phyloP scores from a whole-genome alignment of 35 echinoderm and acorn worm species.

The Apostichopus californicus region DNA sequence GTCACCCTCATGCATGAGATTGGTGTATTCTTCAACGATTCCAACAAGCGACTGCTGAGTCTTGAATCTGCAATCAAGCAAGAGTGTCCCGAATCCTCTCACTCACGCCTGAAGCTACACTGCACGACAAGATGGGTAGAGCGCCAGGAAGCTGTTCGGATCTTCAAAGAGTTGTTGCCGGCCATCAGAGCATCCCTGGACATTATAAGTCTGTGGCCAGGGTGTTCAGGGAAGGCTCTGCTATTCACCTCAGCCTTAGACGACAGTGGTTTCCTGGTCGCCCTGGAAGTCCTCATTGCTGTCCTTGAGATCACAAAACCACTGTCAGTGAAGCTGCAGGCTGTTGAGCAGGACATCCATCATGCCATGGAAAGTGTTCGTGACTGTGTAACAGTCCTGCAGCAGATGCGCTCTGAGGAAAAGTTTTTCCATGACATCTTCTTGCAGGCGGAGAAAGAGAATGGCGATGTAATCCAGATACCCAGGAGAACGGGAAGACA shows the following conservation, averaged over 20 bases:
- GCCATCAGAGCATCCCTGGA: neutral
- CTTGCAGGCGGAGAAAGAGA: neutral
- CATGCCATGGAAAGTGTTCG: neutral
- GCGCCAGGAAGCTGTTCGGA: neutral
- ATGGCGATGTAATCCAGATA: neutral
- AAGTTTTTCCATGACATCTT: neutral
- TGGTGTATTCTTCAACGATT: neutral
- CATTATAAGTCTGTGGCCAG: neutral
- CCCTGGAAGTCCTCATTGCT: neutral
- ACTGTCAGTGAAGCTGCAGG: neutral
- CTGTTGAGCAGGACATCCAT: neutral
- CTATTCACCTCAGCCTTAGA: neutral
- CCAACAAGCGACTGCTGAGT: neutral
- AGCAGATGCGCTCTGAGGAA: neutral
- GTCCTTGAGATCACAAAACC: no score
- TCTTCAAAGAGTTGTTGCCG: conserved; percentile 5
- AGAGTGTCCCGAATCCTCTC: neutral
- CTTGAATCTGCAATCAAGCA: neutral
- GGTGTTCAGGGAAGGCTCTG: neutral
- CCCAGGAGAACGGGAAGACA: neutral
- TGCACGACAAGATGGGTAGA: neutral
- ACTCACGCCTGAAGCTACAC: neutral
- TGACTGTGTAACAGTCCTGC: neutral
- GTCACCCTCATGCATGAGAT: neutral
- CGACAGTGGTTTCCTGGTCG: neutral